These are phyloP conservation scores for Deilephila porcellus DNA, from an alignment of 2,888 invertebrate genomes.

Conservation along the genomic window DNA sequence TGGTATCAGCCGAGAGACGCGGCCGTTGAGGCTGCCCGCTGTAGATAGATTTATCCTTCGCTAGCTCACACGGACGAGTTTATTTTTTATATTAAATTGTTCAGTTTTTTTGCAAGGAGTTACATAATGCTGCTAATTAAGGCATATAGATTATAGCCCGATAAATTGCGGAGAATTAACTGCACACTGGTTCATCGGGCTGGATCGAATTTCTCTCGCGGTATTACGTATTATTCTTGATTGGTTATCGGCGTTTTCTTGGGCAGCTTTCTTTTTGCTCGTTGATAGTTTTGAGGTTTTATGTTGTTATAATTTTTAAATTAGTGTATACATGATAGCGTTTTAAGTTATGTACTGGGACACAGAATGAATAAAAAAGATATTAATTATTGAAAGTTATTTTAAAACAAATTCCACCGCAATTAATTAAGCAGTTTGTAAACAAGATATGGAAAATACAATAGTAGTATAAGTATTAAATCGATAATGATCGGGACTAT, in stretches of 20 bases:
- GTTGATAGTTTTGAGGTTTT: not conserved
- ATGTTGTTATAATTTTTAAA: not conserved
- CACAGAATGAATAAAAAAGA: too few species aligned
- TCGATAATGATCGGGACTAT: too few species aligned
- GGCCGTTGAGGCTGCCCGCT: slow-evolving; percentile 48
- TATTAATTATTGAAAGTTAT: too few species aligned
- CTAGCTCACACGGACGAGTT: slow-evolving; percentile 31
- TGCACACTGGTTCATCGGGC: not conserved
- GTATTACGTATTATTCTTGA: slow-evolving; percentile 1
- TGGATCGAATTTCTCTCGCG: slow-evolving; percentile 12
- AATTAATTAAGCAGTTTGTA: too few species aligned
- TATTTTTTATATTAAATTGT: slow-evolving; percentile 34
- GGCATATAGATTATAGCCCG: slow-evolving; percentile 19
- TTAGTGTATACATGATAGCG: not conserved
- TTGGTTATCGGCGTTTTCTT: not conserved
- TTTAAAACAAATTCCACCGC: too few species aligned
- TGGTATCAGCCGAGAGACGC: slow-evolving; percentile 42
- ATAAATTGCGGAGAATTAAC: slow-evolving; percentile 16
- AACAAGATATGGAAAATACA: too few species aligned
- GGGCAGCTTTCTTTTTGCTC: not conserved
- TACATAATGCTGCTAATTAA: slow-evolving; percentile 28
- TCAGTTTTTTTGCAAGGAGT: slow-evolving; percentile 35
- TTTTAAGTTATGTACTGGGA: not conserved
- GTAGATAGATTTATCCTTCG: slow-evolving; percentile 46
- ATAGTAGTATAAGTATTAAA: too few species aligned